phyloP scores from a whole-genome alignment of 2,888 invertebrate species.

The Lutraria lutraria region DNA sequence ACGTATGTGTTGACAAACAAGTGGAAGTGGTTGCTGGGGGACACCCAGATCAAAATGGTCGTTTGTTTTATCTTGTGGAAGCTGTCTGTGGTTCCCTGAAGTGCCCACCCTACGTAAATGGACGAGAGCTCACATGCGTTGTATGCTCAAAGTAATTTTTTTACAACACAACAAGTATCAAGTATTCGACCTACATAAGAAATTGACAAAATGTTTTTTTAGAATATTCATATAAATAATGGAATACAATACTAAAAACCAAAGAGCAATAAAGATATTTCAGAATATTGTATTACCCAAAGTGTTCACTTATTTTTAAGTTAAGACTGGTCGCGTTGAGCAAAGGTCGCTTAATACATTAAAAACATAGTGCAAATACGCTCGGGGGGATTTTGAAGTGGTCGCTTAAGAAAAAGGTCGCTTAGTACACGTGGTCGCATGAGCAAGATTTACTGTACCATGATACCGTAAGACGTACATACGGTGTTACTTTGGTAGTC shows the following conservation, averaged over 20 bases:
- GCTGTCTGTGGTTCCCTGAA: slow-evolving; percentile 35
- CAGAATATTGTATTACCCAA: not conserved
- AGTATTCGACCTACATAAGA: not conserved
- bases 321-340: too few relatives aligned
- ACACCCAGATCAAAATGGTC: slow-evolving; percentile 9
- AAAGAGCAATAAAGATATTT: not conserved
- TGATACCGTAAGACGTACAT: too few relatives aligned
- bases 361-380: too few relatives aligned
- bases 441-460: too few relatives aligned
- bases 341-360: too few relatives aligned
- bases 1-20: slow-evolving; percentile 30
- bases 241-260: not conserved
- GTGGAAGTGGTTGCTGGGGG: slow-evolving; percentile 24
- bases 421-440: too few relatives aligned
- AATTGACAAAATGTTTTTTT: not conserved
- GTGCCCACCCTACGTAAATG: slow-evolving; percentile 39
- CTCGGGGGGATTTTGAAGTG: too few relatives aligned
- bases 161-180: not conserved
- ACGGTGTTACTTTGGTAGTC: too few relatives aligned
- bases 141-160: slow-evolving; percentile 30
- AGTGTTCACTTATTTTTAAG: not conserved
- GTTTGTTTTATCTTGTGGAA: slow-evolving; percentile 31
- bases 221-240: not conserved
- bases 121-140: slow-evolving; percentile 38
- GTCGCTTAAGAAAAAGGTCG: too few relatives aligned